Conservation (phyloP, 1,140 invertebrate genomes). For the Drosophila hydei region DNA sequence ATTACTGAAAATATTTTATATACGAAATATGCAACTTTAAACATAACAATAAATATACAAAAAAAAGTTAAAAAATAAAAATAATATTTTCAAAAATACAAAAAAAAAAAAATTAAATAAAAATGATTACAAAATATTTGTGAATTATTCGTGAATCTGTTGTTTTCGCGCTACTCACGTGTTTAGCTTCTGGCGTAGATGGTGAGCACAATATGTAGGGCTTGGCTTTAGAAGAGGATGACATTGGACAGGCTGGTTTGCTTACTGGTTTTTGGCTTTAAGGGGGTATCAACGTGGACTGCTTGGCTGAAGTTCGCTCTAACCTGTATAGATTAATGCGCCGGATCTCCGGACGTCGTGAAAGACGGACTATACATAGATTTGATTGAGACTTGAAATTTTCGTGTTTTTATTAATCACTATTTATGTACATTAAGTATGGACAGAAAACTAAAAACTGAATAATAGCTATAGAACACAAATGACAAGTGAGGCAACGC, state of each 20-base stretch:
- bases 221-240: not conserved
- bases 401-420: not conserved
- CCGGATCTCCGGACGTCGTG: too few species aligned
- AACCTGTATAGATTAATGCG: too few species aligned
- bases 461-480: not conserved
- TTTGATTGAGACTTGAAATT: slow-evolving; percentile 1
- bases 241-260: not conserved
- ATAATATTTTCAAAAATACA: too few species aligned
- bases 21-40: too few species aligned
- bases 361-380: not conserved
- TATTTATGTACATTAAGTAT: not conserved
- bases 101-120: not conserved
- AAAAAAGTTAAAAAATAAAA: too few species aligned
- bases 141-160: too few species aligned
- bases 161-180: too few species aligned
- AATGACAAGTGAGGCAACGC: slow-evolving; percentile 17
- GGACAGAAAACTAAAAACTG: slow-evolving; percentile 9
- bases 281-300: not conserved
- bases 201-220: too few species aligned
- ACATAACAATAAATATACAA: too few species aligned
- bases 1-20: too few species aligned
- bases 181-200: not conserved
- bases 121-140: too few species aligned
- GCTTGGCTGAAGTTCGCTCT: not conserved
- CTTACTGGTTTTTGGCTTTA: not conserved